Conservation (phyloP, 2,888 invertebrate species). For the Myopa testacea region DNA sequence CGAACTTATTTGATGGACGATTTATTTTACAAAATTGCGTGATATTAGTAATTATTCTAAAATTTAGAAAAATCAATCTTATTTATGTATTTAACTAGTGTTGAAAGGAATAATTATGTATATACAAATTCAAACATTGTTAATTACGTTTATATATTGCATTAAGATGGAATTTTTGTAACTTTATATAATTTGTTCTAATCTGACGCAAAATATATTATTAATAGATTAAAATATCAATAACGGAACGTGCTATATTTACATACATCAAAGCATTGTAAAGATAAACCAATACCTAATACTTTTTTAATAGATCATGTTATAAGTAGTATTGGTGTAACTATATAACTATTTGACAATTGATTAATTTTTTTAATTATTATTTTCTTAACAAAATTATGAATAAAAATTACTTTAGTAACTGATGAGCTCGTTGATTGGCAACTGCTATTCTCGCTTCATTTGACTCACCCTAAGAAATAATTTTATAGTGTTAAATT, state of each 20-base stretch:
- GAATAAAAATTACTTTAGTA: slow-evolving; percentile 80
- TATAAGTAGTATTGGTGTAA: slow-evolving; percentile 51
- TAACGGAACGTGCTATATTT: slow-evolving; percentile 17
- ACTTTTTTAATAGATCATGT: slow-evolving; percentile 44
- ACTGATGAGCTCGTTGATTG: slow-evolving; percentile 96
- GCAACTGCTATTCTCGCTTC: slow-evolving; percentile 96
- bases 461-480: slow-evolving; percentile 84
- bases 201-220: background rate
- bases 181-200: background rate
- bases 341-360: slow-evolving; percentile 46
- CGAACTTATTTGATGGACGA: slow-evolving; percentile 5
- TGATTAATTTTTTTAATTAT: slow-evolving; percentile 39
- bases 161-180: background rate
- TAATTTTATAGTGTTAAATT: background rate
- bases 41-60: slow-evolving; percentile 20
- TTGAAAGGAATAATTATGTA: slow-evolving; percentile 16
- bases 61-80: slow-evolving; percentile 11
- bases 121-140: slow-evolving; percentile 23
- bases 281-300: slow-evolving; percentile 4
- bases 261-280: slow-evolving; percentile 19
- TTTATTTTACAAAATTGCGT: slow-evolving; percentile 21
- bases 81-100: background rate
- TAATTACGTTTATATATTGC: slow-evolving; percentile 10
- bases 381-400: slow-evolving; percentile 39
- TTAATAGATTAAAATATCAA: slow-evolving; percentile 2